Conservation (phyloP, 2,797 vertebrate genomes). For the Mico argentatus region DNA sequence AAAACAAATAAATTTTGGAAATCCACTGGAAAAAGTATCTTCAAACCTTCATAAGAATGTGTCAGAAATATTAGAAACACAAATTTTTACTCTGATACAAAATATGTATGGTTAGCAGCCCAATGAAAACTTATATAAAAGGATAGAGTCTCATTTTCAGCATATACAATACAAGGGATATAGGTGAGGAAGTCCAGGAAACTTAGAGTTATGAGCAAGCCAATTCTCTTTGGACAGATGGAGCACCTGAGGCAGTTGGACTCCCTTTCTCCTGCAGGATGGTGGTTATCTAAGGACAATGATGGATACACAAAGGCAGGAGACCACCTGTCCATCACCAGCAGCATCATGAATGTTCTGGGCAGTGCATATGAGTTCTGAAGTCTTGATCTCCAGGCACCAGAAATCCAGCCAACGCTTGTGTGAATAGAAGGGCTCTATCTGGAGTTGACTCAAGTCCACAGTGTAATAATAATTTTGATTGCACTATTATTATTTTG, state of each 20-base stretch:
- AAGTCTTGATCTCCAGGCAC: background rate
- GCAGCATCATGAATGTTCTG: background rate
- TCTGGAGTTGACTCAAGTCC: background rate
- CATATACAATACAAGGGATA: background rate
- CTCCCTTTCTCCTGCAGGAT: constrained; percentile 41
- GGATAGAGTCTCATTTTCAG: background rate
- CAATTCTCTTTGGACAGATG: constrained; percentile 31
- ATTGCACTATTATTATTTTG: background rate
- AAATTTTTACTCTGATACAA: background rate
- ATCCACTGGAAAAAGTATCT: background rate
- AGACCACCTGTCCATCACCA: background rate
- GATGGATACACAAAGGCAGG: background rate
- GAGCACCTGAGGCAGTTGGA: constrained; percentile 18
- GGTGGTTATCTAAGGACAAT: background rate
- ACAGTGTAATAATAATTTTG: background rate
- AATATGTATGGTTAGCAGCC: background rate
- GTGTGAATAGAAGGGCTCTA: background rate
- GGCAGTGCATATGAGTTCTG: background rate
- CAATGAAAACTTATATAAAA: background rate
- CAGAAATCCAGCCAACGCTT: background rate
- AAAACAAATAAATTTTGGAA: background rate
- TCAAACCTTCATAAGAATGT: background rate
- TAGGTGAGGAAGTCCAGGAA: background rate
- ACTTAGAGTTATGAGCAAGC: background rate
- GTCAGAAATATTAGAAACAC: background rate